phyloP scores from a whole-genome alignment of 2,113 vertebrate genomes.

The Muscicapa adusta region DNA sequence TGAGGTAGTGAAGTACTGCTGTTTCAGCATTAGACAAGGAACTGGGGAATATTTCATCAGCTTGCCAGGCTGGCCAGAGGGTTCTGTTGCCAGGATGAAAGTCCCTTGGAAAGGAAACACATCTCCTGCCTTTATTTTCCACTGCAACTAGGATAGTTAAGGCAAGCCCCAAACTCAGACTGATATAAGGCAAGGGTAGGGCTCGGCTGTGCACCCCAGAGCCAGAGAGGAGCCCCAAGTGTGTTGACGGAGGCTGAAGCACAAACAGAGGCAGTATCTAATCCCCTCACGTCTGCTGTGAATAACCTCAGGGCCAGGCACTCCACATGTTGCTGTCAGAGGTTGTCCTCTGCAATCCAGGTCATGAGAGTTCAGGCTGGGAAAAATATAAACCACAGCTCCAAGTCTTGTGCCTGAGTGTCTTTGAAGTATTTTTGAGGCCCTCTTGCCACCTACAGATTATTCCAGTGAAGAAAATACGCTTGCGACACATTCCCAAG shows the following conservation, averaged over 20 bases:
- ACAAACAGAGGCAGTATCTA: not conserved
- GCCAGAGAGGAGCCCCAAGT: not conserved
- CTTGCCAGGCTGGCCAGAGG: not conserved
- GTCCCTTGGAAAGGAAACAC: not conserved
- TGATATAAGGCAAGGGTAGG: not conserved
- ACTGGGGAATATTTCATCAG: not conserved
- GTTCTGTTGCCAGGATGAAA: not conserved
- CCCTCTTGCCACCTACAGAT: conserved; percentile 44
- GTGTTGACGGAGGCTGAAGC: not conserved
- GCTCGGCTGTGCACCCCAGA: not conserved
- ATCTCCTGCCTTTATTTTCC: not conserved
- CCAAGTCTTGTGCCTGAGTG: not conserved
- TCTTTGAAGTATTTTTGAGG: not conserved
- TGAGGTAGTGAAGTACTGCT: not conserved
- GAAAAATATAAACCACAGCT: not conserved
- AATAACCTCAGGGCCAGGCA: not conserved
- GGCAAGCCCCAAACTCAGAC: not conserved
- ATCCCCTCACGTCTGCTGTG: fast-evolving
- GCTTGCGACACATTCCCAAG: not conserved
- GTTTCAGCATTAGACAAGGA: not conserved
- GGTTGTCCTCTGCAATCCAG: not conserved
- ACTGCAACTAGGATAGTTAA: not conserved
- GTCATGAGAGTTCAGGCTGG: not conserved
- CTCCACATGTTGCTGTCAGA: not conserved
- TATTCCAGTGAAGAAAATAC: not conserved